These are phyloP conservation scores for Paramormyrops hopkinsi DNA, from an alignment of 2,797 vertebrate genomes.

Conservation along the genomic window DNA sequence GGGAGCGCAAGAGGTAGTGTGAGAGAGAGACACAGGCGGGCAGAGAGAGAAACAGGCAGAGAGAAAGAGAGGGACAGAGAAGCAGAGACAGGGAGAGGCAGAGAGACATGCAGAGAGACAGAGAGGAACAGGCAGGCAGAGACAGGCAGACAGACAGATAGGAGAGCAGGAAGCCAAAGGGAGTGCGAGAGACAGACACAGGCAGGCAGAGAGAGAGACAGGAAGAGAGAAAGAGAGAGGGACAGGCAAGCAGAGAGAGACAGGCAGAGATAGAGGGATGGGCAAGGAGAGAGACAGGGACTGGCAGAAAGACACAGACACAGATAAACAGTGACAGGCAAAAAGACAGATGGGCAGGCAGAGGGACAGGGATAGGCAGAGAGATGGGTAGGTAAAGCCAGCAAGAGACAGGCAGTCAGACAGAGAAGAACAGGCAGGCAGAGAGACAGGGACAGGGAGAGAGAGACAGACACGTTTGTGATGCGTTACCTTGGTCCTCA, in stretches of 20 bases:
- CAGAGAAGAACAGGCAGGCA: neutral
- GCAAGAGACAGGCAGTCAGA: no score
- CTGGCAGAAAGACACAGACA: no score
- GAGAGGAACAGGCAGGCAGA: neutral
- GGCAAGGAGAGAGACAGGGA: no score
- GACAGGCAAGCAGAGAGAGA: no score
- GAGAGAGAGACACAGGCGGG: neutral
- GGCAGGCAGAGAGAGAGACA: no score
- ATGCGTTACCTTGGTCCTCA: constrained; percentile 57
- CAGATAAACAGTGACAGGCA: no score
- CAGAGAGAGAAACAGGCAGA: neutral
- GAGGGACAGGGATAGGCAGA: neutral
- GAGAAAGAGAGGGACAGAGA: neutral
- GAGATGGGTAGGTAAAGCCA: no score
- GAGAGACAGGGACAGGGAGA: neutral
- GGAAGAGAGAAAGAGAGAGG: no score
- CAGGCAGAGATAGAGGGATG: no score
- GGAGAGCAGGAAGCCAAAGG: no score
- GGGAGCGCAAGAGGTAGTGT: neutral
- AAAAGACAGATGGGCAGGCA: neutral
- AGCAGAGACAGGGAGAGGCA: neutral
- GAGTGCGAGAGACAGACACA: rapidly evolving
- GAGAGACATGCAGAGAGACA: neutral
- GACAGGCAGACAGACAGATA: no score
- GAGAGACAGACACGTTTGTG: neutral